Evolutionary conservation across 2,113 vertebrate species (phyloP).

Genomic region (Sapayoa aenigma): DNA sequence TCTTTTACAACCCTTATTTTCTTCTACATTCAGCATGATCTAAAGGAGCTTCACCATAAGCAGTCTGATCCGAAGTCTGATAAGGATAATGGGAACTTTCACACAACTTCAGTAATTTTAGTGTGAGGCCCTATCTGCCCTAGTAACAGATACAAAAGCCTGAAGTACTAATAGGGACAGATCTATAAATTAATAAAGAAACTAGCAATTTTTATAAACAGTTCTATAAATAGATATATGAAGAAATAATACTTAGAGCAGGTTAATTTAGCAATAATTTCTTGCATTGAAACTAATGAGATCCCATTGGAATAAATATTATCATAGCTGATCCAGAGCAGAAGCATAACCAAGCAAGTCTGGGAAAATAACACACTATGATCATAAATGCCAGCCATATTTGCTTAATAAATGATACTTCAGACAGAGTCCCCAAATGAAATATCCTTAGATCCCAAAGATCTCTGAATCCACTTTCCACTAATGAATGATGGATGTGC

Average conservation of each 20-base stretch:
- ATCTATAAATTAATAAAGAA: not conserved
- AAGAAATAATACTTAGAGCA: not conserved
- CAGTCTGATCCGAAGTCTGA: not conserved
- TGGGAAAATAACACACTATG: not conserved
- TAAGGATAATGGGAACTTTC: not conserved
- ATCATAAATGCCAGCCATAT: not conserved
- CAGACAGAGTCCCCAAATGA: not conserved
- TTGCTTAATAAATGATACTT: not conserved
- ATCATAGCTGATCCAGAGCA: not conserved
- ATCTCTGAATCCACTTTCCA: not conserved
- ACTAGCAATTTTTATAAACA: not conserved
- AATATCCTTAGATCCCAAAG: not conserved
- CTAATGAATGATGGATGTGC: rapidly evolving
- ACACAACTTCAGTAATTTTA: not conserved
- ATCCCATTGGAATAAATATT: slow-evolving; percentile 15
- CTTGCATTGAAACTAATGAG: slow-evolving; percentile 17
- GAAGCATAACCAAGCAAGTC: not conserved
- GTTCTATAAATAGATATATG: not conserved
- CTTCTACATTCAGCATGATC: not conserved
- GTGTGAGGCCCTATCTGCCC: not conserved
- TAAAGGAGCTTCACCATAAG: not conserved
- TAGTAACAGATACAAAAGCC: not conserved
- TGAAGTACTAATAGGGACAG: not conserved
- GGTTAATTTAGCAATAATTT: slow-evolving; percentile 20
- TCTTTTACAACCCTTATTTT: not conserved